Base-by-base conservation (phyloP, 2,797 vertebrate species). In the Tapera naevia region DNA sequence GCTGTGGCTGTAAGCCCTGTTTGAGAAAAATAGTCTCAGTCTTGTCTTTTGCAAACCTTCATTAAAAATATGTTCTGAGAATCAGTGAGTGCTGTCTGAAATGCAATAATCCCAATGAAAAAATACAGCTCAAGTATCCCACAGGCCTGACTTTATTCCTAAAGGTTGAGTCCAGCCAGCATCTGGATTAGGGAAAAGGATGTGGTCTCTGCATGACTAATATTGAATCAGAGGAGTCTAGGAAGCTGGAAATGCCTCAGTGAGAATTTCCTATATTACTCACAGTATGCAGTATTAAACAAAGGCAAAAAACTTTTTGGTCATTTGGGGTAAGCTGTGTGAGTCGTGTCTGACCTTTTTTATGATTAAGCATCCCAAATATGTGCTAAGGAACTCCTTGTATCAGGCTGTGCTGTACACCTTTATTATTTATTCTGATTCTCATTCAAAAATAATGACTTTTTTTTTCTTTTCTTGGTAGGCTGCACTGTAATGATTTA, bases 241-340 rank as follows among this genome's bases (percentile, higher is more conserved):
- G 62, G 66, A 75, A 94, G n/a, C 62, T 92, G 93, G 80, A 84
- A 93, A 72, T 39, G 58, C 35, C 89, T 74, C 11, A 30, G 24
- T 57, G 33, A 89, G 91, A 80, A 53, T 76, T 88, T 88, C 58
- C 86, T 89, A 19, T 88, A 48, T 83, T 96, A 94, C 79, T 89
- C 95, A 93, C 56, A 62, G 35, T 92, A 57, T 37, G 37, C 45
- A 78, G 4, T 48, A 71, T 80, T 88, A 91, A 95, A 76, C 32
- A 89, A 80, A 69, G 56, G 8, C 46, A 33, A 14, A 43, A 54
- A 65, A 57, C 27, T 67, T 91, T 62, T 71, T 18, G 69, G 79
- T 86, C 54, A 3, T 89, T 93, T 91, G 46, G 25, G 54, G 76
- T 92, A 48, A 95, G 67, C 35, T 73, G 51, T 62, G 64, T 90